A percentile compares a stretch with the other conserved stretches of the same genome.
phyloP scores from a whole-genome alignment of 2,797 vertebrate genomes.

The Cirrhinus molitorella region DNA sequence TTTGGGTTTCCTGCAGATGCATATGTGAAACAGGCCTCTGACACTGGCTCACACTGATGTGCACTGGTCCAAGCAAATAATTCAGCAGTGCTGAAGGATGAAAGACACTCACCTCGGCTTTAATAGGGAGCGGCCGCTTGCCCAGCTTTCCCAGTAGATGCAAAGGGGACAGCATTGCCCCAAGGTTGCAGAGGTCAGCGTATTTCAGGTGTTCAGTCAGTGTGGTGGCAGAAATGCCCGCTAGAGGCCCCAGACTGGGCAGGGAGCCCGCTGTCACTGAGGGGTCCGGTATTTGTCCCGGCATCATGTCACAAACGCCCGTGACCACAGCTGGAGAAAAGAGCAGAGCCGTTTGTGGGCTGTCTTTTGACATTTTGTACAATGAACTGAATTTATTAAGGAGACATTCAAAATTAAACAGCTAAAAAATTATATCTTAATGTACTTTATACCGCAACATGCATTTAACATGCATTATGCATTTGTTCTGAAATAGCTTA shows the following conservation, averaged over 20 bases:
- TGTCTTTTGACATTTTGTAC: too few species aligned
- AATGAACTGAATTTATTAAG: too few species aligned
- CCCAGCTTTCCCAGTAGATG: slow-evolving; percentile 92
- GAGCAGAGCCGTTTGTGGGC: slow-evolving; percentile 18
- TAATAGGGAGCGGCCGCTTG: slow-evolving; percentile 89
- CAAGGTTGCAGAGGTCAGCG: slow-evolving; percentile 89
- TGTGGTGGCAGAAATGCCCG: slow-evolving; percentile 88
- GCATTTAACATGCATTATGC: background rate
- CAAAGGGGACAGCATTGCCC: slow-evolving; percentile 91
- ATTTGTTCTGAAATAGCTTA: background rate
- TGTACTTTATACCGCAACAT: too few species aligned
- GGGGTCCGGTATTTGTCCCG: slow-evolving; percentile 96
- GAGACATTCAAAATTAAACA: too few species aligned
- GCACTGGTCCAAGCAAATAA: background rate
- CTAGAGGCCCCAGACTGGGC: slow-evolving; percentile 89
- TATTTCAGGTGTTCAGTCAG: slow-evolving; percentile 91
- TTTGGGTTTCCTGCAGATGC: background rate
- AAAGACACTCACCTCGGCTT: slow-evolving; percentile 86
- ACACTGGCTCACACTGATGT: background rate
- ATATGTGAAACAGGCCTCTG: background rate
- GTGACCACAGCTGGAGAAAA: slow-evolving; percentile 77
- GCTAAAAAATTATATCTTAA: too few species aligned
- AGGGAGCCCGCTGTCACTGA: slow-evolving; percentile 91
- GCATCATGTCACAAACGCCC: slow-evolving; percentile 90
- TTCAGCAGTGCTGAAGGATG: background rate